These are phyloP conservation scores for Elymnias hypermnestra DNA, from an alignment of 1,140 invertebrate genomes.

Conservation along the genomic window DNA sequence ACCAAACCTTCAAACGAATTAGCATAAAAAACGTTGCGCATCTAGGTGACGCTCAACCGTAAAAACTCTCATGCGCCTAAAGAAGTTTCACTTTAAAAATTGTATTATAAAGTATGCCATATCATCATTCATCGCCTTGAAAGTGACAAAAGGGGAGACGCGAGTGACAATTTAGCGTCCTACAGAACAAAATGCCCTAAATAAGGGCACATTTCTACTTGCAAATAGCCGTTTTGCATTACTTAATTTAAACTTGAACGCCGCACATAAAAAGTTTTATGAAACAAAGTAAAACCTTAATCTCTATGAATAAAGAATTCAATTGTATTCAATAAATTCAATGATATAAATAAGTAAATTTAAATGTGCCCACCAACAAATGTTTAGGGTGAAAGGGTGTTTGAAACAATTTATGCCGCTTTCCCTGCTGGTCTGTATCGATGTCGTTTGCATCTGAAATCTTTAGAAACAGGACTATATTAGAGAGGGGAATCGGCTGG, in stretches of 20 bases:
- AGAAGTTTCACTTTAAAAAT: too few species aligned
- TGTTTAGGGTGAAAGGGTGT: slow-evolving; percentile 28
- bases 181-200: slow-evolving; percentile 2
- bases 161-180: slow-evolving; percentile 4
- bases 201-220: neutral
- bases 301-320: slow-evolving; percentile 39
- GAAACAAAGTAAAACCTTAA: slow-evolving; percentile 28
- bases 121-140: slow-evolving; percentile 4
- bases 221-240: slow-evolving; percentile 23
- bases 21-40: too few species aligned
- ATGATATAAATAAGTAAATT: slow-evolving; percentile 48
- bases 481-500: slow-evolving; percentile 73
- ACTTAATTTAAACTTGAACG: slow-evolving; percentile 22
- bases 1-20: too few species aligned
- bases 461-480: slow-evolving; percentile 64
- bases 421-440: slow-evolving; percentile 48
- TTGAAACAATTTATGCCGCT: slow-evolving; percentile 47
- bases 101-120: neutral
- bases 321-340: slow-evolving; percentile 32
- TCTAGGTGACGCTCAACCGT: too few species aligned
- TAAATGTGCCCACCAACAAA: slow-evolving; percentile 58
- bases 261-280: slow-evolving; percentile 1
- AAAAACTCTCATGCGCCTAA: too few species aligned
- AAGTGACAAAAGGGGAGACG: slow-evolving; percentile 1
- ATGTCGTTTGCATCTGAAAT: slow-evolving; percentile 72